phyloP scores from a whole-genome alignment of 2,888 invertebrate genomes.

The Biston stratarius region DNA sequence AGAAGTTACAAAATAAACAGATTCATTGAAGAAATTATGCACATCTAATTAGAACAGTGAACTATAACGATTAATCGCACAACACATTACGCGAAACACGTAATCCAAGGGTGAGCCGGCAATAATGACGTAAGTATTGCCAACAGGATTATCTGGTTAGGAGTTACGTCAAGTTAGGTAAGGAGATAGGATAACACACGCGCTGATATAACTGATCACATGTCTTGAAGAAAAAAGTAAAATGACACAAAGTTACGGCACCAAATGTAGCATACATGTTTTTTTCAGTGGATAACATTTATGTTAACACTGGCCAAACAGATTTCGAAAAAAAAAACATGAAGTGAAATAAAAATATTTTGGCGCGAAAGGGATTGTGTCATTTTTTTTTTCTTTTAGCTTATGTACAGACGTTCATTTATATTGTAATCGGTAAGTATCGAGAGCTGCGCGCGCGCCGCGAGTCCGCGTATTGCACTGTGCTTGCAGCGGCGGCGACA shows the following conservation, averaged over 20 bases:
- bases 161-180: slow-evolving; percentile 71
- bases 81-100: slow-evolving; percentile 45
- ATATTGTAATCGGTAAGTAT: slow-evolving; percentile 49
- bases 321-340: neutral
- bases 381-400: slow-evolving; percentile 21
- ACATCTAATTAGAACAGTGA: slow-evolving; percentile 37
- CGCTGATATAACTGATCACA: slow-evolving; percentile 9
- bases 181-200: slow-evolving; percentile 50
- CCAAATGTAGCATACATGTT: neutral
- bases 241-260: slow-evolving; percentile 11
- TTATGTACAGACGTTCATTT: slow-evolving; percentile 36
- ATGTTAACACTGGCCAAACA: neutral
- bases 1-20: slow-evolving; percentile 14
- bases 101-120: slow-evolving; percentile 45
- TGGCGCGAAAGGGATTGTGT: slow-evolving; percentile 1
- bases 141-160: slow-evolving; percentile 51
- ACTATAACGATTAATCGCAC: slow-evolving; percentile 34
- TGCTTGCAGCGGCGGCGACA: slow-evolving; percentile 56
- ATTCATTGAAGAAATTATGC: slow-evolving; percentile 37
- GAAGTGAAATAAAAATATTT: neutral
- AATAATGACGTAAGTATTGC: slow-evolving; percentile 38
- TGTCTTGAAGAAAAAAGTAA: slow-evolving; percentile 12
- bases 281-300: neutral
- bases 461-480: slow-evolving; percentile 78
- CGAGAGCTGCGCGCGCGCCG: slow-evolving; percentile 70